A percentile compares a stretch with the other conserved stretches of the same genome.
phyloP scores from a whole-genome alignment of 1,140 invertebrate species.

The Drosophila suzukii region DNA sequence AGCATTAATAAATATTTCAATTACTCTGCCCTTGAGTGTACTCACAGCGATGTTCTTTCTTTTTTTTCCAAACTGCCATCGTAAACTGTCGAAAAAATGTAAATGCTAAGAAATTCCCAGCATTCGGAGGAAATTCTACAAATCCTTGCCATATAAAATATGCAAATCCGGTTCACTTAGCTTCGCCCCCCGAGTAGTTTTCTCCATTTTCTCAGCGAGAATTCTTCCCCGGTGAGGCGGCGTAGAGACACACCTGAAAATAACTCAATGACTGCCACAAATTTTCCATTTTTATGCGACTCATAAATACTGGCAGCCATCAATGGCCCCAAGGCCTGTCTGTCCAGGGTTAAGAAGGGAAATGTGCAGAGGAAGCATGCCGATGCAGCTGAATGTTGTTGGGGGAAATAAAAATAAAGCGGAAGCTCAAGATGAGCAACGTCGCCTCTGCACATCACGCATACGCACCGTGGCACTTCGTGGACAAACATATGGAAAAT shows the following conservation, averaged over 20 bases:
- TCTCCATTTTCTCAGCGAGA: constrained; percentile 9
- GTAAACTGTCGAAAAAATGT: constrained; percentile 44
- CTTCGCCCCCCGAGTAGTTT: constrained; percentile 17
- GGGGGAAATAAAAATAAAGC: constrained; percentile 36
- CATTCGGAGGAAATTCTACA: constrained; percentile 42
- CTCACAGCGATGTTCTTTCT: not conserved
- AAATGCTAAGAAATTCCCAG: constrained; percentile 38
- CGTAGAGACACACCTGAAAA: constrained; percentile 30
- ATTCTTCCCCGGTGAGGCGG: constrained; percentile 41
- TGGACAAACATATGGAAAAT: constrained; percentile 60
- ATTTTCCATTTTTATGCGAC: constrained; percentile 64
- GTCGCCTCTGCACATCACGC: constrained; percentile 29
- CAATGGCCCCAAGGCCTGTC: constrained; percentile 25
- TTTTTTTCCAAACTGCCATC: not conserved
- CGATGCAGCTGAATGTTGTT: constrained; percentile 45
- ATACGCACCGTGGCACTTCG: constrained; percentile 61
- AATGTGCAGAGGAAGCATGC: constrained; percentile 2
- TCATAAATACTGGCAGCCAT: constrained; percentile 53
- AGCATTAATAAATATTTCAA: constrained; percentile 32
- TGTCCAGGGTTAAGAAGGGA: constrained; percentile 20
- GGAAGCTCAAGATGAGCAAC: constrained; percentile 14
- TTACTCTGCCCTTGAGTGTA: constrained; percentile 12
- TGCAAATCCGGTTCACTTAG: constrained; percentile 46
- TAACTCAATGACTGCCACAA: constrained; percentile 57
- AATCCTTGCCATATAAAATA: constrained; percentile 41